Evolutionary conservation across 2,797 vertebrate species (phyloP), one percentile per base, ranked within the genome.

Genomic region (Scyliorhinus canicula): DNA sequence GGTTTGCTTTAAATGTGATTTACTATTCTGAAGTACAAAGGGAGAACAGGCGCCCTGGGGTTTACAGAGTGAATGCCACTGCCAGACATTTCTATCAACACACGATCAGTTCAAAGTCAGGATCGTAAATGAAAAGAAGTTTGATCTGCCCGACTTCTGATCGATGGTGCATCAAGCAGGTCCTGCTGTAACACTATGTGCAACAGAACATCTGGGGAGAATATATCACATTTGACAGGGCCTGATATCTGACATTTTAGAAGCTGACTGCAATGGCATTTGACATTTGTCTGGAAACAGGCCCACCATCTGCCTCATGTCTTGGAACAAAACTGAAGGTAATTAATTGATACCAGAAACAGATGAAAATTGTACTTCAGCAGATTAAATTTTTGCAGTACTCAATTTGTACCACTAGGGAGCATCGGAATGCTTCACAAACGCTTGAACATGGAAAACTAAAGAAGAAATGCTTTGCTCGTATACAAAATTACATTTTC

Each of bases 361-460:
- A 44, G 9, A 65, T 91, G 57, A 44, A 63, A n/a, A 44, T 24
- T 40, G n/a, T 26, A n/a, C n/a, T 91, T 65, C 88, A 57, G 31
- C n/a, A 11, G 35, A 82, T 40, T 84, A 26, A 44, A 8, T 21
- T 47, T 52, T 71, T 94, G 93, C 47, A 35, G 67, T 94, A 35
- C 31, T 94, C 19, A 74, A 52, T 71, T 94, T 69, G 28, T 52
- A 12, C 93, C 93, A 94, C 63, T 74, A 74, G 93, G 47, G 71
- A 74, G 93, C 93, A 94, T 74, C 47, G 52, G 44, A 35, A 74
- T 19, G 67, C 93, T 71, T 52, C 28, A 9, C 5, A 52, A n/a
- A n/a, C 52, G 4, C 28, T 94, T 7, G 3, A 93, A 69, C 28
- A 14, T 93, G 65, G 40, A 31, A 93, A 28, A 28, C 24, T 12